Conservation (phyloP, 2,888 invertebrate genomes). For the Tubulanus polymorphus region DNA sequence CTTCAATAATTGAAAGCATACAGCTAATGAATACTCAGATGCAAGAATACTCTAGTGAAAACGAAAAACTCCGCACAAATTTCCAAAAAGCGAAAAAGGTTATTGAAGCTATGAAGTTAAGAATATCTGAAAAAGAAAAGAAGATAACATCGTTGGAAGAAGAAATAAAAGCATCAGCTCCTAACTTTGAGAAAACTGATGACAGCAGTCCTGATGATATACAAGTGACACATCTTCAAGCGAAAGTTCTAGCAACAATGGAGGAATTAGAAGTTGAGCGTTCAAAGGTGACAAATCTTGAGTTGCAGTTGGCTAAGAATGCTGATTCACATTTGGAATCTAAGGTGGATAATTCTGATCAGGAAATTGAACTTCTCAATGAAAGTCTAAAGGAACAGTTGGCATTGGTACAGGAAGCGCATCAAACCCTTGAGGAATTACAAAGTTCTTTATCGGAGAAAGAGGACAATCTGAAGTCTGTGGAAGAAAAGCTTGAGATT, state of each 20-base stretch:
- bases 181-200: too few relatives aligned
- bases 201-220: not conserved
- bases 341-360: too few relatives aligned
- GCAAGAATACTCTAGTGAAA: not conserved
- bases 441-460: not conserved
- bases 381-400: too few relatives aligned
- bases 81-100: not conserved
- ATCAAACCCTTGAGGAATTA: not conserved
- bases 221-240: not conserved
- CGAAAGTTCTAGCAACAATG: not conserved
- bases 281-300: not conserved
- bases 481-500: conserved; percentile 3
- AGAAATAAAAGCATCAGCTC: not conserved
- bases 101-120: not conserved
- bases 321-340: too few relatives aligned
- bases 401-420: not conserved
- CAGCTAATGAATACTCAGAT: not conserved
- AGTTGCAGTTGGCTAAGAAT: not conserved
- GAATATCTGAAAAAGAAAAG: not conserved
- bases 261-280: not conserved
- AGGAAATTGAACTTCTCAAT: too few relatives aligned
- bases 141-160: not conserved
- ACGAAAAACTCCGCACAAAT: not conserved
- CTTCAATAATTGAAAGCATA: not conserved
- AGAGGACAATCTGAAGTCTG: not conserved